Evolutionary conservation across 2,113 vertebrate species (phyloP), one percentile per base, ranked within the genome.

Genomic region (Aleadryas rufinucha): DNA sequence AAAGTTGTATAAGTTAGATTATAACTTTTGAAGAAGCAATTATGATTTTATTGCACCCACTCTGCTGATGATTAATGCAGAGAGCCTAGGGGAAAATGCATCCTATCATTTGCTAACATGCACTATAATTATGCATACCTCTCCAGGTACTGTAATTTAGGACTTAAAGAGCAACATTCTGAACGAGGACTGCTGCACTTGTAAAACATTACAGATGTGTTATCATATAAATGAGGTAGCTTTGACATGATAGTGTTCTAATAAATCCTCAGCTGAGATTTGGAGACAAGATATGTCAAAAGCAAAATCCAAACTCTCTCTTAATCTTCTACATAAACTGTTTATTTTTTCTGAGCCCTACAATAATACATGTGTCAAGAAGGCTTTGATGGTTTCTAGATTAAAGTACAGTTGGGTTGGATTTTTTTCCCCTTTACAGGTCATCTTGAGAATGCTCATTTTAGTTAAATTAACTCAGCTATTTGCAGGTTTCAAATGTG

Each of bases 171-270:
- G 98, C 98, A 98, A 97, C 97, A 98, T 98, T 98, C 97, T 95
- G 95, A 98, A 98, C 93, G 92, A 98, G 97, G 95, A 98, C 96
- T 97, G 97, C 97, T 96, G 97, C 96, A 97, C 97, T 98, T 98
- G 98, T 98, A 98, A 98, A 98, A 98, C 98, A 98, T 98, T 98
- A 98, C 98, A 98, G 98, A 98, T 98, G 97, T 98, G 98, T 98
- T 98, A 98, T 98, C 98, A 98, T 98, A 98, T 98, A 98, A 98
- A 98, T 98, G 98, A 98, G 98, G 98, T 97, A 96, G 97, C 98
- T 98, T 97, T 98, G 97, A 98, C 98, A 98, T 90, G 98, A 98
- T 97, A 97, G 98, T 84, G 57, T 42, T 95, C 97, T 97, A 98
- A 98, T 98, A 98, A 98, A 98, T 98, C 97, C 97, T 96, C 96